These are phyloP conservation scores for Cyanoliseus patagonus DNA, from an alignment of 2,113 vertebrate species.

Conservation along the genomic window DNA sequence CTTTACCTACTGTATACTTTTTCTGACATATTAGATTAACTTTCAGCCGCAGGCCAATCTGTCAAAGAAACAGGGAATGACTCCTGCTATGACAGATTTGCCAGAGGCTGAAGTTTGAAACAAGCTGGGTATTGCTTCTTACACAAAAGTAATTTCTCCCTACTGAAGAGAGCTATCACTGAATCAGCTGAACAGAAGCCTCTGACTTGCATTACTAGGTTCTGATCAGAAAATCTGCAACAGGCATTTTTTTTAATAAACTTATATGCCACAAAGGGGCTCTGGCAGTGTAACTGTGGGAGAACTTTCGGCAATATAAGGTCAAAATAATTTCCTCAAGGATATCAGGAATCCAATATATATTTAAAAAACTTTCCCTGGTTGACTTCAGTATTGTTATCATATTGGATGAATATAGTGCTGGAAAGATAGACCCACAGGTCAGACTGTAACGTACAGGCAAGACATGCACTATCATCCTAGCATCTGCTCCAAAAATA, in stretches of 20 bases:
- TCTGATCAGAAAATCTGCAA: conserved; percentile 70
- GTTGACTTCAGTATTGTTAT: conserved; percentile 37
- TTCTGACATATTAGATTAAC: conserved; percentile 81
- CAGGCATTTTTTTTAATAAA: conserved; percentile 67
- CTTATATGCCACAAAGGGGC: conserved; percentile 55
- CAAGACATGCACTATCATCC: background rate
- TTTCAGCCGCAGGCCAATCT: conserved; percentile 77
- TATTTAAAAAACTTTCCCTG: conserved; percentile 33
- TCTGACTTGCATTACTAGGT: conserved; percentile 62
- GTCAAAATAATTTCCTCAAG: conserved; percentile 70
- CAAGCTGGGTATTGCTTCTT: conserved; percentile 75
- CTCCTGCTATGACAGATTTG: conserved; percentile 78
- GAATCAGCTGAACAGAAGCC: conserved; percentile 67
- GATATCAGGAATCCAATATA: conserved; percentile 49
- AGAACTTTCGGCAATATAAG: conserved; percentile 56
- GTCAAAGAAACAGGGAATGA: conserved; percentile 81
- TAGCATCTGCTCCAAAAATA: background rate
- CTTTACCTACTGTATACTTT: conserved; percentile 63
- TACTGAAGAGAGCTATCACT: conserved; percentile 68
- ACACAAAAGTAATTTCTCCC: conserved; percentile 77
- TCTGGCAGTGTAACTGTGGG: conserved; percentile 45
- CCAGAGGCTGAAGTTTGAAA: conserved; percentile 78
- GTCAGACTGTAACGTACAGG: background rate
- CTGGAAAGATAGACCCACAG: conserved; percentile 22
- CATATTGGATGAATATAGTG: conserved; percentile 7